A percentile compares a stretch with the other conserved stretches of the same genome.
Evolutionary conservation across 1,140 invertebrate species (phyloP).

Genomic region (Brachionus manjavacas): DNA sequence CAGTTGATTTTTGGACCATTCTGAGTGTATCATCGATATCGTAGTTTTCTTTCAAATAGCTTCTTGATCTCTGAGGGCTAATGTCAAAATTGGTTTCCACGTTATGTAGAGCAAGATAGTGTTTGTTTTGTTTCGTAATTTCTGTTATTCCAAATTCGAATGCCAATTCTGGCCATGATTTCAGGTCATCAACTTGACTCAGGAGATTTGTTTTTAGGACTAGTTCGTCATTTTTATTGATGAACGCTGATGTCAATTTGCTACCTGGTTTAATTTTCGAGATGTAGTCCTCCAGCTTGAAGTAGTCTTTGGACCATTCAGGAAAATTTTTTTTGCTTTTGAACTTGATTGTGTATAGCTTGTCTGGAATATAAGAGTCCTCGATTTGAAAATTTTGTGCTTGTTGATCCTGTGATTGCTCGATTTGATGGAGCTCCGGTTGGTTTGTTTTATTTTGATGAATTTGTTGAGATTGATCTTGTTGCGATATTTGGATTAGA

Average conservation of each 20-base stretch:
- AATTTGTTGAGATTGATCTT: background rate
- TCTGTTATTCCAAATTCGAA: background rate
- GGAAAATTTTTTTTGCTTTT: conserved; percentile 9
- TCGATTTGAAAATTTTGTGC: background rate
- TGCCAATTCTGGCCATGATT: background rate
- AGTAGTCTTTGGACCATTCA: background rate
- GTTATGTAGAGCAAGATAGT: conserved; percentile 1
- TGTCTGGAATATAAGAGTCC: background rate
- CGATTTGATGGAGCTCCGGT: background rate
- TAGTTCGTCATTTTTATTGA: background rate
- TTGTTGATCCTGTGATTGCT: background rate
- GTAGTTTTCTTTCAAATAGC: background rate
- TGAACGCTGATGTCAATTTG: background rate
- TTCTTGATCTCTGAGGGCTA: background rate
- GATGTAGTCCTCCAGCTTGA: background rate
- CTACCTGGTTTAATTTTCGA: background rate
- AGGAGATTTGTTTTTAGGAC: background rate
- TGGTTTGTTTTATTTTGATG: background rate
- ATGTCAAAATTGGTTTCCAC: background rate
- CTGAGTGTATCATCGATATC: background rate
- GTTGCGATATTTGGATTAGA: background rate
- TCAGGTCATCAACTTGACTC: background rate
- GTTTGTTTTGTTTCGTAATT: background rate
- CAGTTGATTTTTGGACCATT: conserved; percentile 7
- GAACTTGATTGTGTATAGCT: background rate